Base-by-base conservation (phyloP, 2,113 vertebrate genomes). In the Myotis brandtii region DNA sequence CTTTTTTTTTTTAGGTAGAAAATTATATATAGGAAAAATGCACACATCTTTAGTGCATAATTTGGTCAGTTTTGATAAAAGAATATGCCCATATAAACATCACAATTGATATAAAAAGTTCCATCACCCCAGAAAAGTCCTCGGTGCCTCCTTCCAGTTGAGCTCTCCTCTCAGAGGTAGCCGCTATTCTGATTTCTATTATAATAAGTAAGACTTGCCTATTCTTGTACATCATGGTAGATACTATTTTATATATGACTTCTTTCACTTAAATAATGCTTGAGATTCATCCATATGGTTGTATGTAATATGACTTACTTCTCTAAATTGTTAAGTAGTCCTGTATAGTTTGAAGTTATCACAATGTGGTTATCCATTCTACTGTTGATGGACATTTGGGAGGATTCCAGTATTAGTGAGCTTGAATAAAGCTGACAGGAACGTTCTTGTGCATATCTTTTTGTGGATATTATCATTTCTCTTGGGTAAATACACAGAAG, bases 41-140 rank as follows among this genome's bases (percentile, higher is more conserved):
- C 6, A 86, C 6, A 30, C 2, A 16, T n/a, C 37, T 88, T 69
- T 43, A 37, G 5, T 70, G 25, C 37, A 67, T 75, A 81, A 86
- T 18, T 56, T 37, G 37, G n/a, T 90, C 21, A 82, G 10, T 94
- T 96, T 46, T 93, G 40, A 82, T 95, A 18, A 87, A 96, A 69
- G 25, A 76, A 86, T 25, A 56, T 18, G 73, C 9, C 17, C 30
- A 69, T 70, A 34, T 30, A 81, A 77, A 43, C 59, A 72, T 18
- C 25, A 32, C 5, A 80, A 77, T 43, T 6, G 2, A 89, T 23
- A 50, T 8, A 81, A 59, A 83, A n/a, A 66, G 82, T 82, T 79
- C 40, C 9, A 25, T 67, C 9, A 46, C 20, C 5, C 16, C 9
- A 77, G 46, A 86, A 92, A 92, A 72, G 46, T 87, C 30, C 40